Evolutionary conservation across 2,888 invertebrate species (phyloP).

Genomic region (Hypena proboscidalis): DNA sequence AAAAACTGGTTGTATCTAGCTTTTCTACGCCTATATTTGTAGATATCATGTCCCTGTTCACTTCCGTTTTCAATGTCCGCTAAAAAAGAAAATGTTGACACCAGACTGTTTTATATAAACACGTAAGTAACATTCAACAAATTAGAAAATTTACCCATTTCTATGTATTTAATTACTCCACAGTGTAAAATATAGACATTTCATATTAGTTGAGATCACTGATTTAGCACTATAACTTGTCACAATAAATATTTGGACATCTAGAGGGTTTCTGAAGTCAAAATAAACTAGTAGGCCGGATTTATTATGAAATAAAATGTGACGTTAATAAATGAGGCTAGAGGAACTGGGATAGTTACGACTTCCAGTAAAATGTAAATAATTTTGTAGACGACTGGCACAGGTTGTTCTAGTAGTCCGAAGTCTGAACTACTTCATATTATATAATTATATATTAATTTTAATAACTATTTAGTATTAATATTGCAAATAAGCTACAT

Average conservation of each 20-base stretch:
- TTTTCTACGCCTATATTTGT: conserved; percentile 60
- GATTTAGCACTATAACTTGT: conserved; percentile 18
- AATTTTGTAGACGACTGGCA: no score
- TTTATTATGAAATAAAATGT: conserved; percentile 18
- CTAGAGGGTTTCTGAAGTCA: conserved; percentile 39
- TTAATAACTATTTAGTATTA: no score
- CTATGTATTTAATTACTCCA: conserved; percentile 6
- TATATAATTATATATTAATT: no score
- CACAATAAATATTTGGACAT: conserved; percentile 31
- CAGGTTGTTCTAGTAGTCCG: no score
- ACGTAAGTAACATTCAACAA: not conserved
- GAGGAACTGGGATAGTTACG: no score
- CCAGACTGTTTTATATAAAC: not conserved
- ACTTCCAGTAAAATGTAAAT: no score
- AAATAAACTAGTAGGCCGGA: conserved; percentile 43
- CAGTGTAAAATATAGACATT: conserved; percentile 9
- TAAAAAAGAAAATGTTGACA: conserved; percentile 16
- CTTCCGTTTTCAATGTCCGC: conserved; percentile 37
- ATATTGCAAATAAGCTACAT: no score
- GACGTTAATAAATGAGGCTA: conserved; percentile 19
- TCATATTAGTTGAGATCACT: conserved; percentile 9
- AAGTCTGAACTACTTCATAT: no score
- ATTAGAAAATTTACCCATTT: conserved; percentile 35
- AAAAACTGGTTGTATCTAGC: conserved; percentile 43
- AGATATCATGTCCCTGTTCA: conserved; percentile 54